Evolutionary conservation across 2,797 vertebrate species (phyloP).

Genomic region (Eulemur mongoz): DNA sequence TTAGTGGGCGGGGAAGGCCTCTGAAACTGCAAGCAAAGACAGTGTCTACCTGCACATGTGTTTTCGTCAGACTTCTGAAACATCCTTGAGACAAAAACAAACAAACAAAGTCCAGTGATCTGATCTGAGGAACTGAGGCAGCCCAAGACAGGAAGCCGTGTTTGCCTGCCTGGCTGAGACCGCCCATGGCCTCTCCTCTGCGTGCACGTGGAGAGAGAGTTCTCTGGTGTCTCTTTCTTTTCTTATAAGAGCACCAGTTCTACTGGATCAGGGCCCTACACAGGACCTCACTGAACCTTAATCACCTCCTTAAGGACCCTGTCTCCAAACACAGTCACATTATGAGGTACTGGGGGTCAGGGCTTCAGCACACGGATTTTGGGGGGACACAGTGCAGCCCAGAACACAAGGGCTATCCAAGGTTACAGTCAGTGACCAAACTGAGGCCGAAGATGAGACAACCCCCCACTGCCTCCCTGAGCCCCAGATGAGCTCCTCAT

Average conservation of each 20-base stretch:
- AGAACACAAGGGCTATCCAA: neutral
- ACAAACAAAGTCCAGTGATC: neutral
- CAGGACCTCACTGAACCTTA: neutral
- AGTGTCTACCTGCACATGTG: rapidly evolving
- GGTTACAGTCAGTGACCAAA: neutral
- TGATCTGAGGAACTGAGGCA: neutral
- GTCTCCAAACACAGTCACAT: neutral
- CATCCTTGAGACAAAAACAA: neutral
- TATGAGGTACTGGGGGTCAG: neutral
- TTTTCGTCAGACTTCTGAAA: neutral
- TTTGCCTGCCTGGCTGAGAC: too few relatives aligned
- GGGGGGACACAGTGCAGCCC: too few relatives aligned
- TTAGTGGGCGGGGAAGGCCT: neutral
- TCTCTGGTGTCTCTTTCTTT: neutral
- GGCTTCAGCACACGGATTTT: neutral
- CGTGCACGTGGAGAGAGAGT: rapidly evolving
- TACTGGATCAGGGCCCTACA: neutral
- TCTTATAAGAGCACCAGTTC: neutral
- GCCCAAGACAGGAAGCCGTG: rapidly evolving
- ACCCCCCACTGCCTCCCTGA: too few relatives aligned
- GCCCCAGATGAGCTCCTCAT: neutral
- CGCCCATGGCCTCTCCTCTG: neutral
- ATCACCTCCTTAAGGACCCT: neutral
- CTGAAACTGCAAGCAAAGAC: neutral
- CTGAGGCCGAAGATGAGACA: neutral